Percentiles rank a stretch among this genome's conserved stretches.
Conservation (phyloP, 2,888 invertebrate genomes). For the Ormia ochracea region DNA sequence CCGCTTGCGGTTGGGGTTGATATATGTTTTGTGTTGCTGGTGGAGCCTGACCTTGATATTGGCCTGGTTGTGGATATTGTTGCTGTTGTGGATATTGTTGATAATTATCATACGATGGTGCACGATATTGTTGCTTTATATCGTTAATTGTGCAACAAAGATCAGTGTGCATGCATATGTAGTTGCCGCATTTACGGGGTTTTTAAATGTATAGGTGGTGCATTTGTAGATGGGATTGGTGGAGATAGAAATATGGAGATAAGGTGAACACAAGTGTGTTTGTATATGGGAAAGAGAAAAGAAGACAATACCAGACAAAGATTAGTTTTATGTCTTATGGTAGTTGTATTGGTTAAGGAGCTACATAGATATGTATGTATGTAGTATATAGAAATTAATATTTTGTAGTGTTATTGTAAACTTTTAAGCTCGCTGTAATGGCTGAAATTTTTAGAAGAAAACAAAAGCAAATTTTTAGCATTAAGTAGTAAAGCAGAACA, state of each 20-base stretch:
- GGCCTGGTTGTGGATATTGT: slow-evolving; percentile 52
- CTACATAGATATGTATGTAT: too few species aligned
- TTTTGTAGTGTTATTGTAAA: slow-evolving; percentile 16
- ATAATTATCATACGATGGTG: slow-evolving; percentile 64
- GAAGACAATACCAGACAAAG: slow-evolving; percentile 64
- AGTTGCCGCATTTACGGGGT: slow-evolving; percentile 16
- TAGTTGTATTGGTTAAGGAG: slow-evolving; percentile 45
- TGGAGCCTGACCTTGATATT: slow-evolving; percentile 51
- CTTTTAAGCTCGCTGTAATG: slow-evolving; percentile 66
- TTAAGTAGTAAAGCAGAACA: slow-evolving; percentile 46
- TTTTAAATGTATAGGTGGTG: slow-evolving; percentile 31
- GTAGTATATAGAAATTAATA: not conserved
- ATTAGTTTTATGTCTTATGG: slow-evolving; percentile 58
- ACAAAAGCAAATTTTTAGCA: slow-evolving; percentile 56
- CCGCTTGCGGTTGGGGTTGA: slow-evolving; percentile 54
- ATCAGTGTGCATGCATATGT: slow-evolving; percentile 35
- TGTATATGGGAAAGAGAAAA: slow-evolving; percentile 62
- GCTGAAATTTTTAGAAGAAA: slow-evolving; percentile 67
- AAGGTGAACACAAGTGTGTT: slow-evolving; percentile 43
- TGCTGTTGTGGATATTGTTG: slow-evolving; percentile 65
- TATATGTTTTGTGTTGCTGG: slow-evolving; percentile 64
- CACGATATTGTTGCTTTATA: slow-evolving; percentile 70
- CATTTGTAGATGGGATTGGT: slow-evolving; percentile 60
- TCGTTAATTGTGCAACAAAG: slow-evolving; percentile 32
- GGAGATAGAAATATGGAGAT: slow-evolving; percentile 30